These are phyloP conservation scores for Lycaon pictus DNA, from an alignment of 2,113 vertebrate genomes.

Conservation along the genomic window DNA sequence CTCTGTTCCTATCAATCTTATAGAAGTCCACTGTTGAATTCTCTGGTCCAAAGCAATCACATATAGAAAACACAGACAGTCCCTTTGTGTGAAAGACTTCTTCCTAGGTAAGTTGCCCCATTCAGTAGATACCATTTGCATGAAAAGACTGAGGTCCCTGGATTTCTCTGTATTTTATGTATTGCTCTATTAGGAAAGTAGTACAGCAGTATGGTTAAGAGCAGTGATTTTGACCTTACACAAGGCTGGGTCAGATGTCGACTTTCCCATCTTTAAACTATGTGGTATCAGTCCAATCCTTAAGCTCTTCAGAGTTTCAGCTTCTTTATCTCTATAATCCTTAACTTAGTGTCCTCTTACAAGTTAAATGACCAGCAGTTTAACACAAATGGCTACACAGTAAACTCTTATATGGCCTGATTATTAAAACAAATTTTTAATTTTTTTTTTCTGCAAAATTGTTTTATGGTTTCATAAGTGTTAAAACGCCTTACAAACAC, in stretches of 20 bases:
- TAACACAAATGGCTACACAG: neutral
- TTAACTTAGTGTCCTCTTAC: neutral
- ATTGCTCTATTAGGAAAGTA: neutral
- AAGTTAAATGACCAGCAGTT: neutral
- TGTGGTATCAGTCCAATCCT: neutral
- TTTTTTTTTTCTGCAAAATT: neutral
- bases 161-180: neutral
- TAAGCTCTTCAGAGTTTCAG: neutral
- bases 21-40: neutral
- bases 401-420: neutral
- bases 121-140: neutral
- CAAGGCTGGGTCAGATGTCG: neutral
- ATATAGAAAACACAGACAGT: neutral
- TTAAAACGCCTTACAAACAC: neutral
- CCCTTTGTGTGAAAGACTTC: neutral
- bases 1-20: conserved; percentile 36
- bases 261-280: neutral
- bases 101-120: neutral
- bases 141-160: neutral
- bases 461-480: neutral
- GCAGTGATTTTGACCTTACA: neutral
- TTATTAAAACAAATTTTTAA: neutral
- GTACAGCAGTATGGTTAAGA: neutral
- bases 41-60: neutral
- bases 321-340: neutral